phyloP scores from a whole-genome alignment of 2,888 invertebrate genomes.

The Amphipoea oculea region DNA sequence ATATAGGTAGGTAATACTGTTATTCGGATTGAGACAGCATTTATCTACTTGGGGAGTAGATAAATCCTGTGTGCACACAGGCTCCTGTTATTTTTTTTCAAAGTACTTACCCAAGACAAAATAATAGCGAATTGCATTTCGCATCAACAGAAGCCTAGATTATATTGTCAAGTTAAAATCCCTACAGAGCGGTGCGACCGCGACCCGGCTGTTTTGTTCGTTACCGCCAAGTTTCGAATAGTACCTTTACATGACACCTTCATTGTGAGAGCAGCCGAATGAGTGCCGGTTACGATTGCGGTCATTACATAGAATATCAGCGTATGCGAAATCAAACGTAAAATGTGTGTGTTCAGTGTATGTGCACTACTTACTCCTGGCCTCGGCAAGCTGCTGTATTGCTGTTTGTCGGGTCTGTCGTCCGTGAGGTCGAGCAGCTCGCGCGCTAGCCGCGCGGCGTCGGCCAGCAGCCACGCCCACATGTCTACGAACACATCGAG shows the following conservation, averaged over 20 bases:
- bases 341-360: conserved; percentile 2
- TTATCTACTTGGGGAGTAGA: too few species aligned
- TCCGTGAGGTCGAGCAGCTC: conserved; percentile 96
- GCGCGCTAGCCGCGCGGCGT: conserved; percentile 97
- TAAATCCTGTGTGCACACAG: too few species aligned
- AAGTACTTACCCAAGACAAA: neutral
- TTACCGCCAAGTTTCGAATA: neutral
- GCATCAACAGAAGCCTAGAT: neutral
- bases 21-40: neutral
- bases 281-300: neutral
- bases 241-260: neutral
- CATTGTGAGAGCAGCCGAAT: neutral
- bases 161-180: neutral
- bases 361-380: conserved; percentile 94
- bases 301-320: conserved; percentile 4
- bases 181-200: neutral
- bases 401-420: conserved; percentile 87
- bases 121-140: neutral
- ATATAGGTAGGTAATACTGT: neutral
- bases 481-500: conserved; percentile 98
- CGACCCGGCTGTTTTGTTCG: neutral
- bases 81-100: neutral
- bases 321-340: neutral
- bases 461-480: conserved; percentile 98
- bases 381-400: conserved; percentile 97